phyloP scores from a whole-genome alignment of 2,888 invertebrate species.

The Selenia dentaria region DNA sequence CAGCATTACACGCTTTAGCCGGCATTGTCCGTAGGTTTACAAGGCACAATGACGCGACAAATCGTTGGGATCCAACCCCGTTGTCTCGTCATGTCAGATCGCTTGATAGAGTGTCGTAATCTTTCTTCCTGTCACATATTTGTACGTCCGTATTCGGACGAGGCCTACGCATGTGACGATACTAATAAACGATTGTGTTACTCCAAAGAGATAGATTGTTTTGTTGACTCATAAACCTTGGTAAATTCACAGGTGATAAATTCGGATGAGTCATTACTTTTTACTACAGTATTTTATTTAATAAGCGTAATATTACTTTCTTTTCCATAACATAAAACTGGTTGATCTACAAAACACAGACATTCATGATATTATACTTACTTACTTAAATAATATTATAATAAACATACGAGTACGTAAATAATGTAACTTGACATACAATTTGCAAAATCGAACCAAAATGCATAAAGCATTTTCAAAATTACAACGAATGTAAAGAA shows the following conservation, averaged over 20 bases:
- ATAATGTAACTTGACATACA: no score
- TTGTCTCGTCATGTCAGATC: constrained; percentile 61
- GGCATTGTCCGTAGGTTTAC: constrained; percentile 52
- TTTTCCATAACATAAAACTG: no score
- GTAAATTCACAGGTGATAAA: constrained; percentile 26
- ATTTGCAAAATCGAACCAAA: constrained; percentile 29
- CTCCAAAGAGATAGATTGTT: constrained; percentile 31
- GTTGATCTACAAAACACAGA: no score
- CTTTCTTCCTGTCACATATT: constrained; percentile 70
- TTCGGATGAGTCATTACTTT: constrained; percentile 34
- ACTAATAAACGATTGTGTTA: constrained; percentile 33
- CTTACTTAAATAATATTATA: no score
- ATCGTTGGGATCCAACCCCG: constrained; percentile 61
- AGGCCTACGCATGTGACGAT: constrained; percentile 36
- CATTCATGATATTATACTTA: no score
- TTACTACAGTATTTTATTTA: no score
- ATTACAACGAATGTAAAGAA: constrained; percentile 11
- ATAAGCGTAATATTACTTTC: no score
- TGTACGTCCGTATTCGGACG: constrained; percentile 42
- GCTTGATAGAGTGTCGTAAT: constrained; percentile 65
- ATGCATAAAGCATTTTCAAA: constrained; percentile 4
- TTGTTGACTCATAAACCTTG: constrained; percentile 36
- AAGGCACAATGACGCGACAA: constrained; percentile 63
- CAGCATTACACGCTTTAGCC: constrained; percentile 60
- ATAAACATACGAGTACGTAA: no score